Evolutionary conservation across 2,113 vertebrate genomes (phyloP).

Genomic region (Ctenomys sociabilis): DNA sequence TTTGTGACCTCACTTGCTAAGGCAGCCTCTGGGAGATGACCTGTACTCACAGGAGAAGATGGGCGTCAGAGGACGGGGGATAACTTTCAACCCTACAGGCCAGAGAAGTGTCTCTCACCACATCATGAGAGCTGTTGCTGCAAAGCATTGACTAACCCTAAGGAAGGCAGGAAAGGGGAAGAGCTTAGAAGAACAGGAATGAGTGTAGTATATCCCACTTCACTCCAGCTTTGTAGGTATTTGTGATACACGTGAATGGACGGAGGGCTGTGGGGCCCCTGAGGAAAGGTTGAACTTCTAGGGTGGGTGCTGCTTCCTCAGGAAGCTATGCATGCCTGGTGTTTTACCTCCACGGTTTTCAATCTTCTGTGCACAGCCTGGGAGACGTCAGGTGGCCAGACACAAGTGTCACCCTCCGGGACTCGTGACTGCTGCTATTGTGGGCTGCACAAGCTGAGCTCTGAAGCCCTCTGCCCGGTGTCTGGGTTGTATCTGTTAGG

Average conservation of each 20-base stretch:
- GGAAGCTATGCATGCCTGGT: neutral
- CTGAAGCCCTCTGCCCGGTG: neutral
- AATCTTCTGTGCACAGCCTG: neutral
- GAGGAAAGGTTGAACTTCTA: neutral
- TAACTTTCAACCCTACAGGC: neutral
- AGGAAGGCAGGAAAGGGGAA: neutral
- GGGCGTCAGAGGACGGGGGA: neutral
- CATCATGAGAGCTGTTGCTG: neutral
- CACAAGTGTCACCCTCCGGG: neutral
- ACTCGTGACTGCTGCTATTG: too few species aligned
- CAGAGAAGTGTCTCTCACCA: neutral
- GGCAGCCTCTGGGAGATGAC: neutral
- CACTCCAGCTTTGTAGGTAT: too few species aligned
- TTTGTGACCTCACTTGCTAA: neutral
- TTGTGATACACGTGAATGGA: neutral
- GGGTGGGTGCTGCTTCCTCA: too few species aligned
- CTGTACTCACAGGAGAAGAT: too few species aligned
- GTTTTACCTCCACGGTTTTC: too few species aligned
- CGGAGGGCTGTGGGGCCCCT: neutral
- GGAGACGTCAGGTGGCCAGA: neutral
- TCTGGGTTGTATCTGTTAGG: neutral
- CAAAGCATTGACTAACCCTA: neutral
- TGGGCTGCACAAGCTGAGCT: neutral
- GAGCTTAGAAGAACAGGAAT: neutral
- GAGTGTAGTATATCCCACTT: neutral